phyloP scores from a whole-genome alignment of 2,888 invertebrate species.

The Stenodera caucasica region DNA sequence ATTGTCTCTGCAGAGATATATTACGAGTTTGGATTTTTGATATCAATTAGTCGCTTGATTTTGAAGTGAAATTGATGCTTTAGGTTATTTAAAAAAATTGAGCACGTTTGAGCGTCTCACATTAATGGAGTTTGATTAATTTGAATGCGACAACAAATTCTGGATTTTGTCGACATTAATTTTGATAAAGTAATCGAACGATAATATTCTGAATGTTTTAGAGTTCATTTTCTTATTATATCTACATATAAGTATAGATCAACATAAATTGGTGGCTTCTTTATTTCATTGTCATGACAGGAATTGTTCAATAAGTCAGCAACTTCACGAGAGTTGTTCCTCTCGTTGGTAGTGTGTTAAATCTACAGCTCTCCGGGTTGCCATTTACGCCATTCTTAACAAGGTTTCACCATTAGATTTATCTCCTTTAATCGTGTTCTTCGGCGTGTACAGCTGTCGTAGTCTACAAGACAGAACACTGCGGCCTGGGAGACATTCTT shows the following conservation, averaged over 20 bases:
- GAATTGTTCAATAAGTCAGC: conserved; percentile 48
- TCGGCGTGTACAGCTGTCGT: conserved; percentile 53
- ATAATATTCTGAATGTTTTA: too few species aligned
- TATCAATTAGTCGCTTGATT: too few species aligned
- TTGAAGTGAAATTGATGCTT: too few species aligned
- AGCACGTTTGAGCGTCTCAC: too few species aligned
- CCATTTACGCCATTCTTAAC: conserved; percentile 54
- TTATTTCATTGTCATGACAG: conserved; percentile 33
- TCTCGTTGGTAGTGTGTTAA: conserved; percentile 41
- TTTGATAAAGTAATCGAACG: conserved; percentile 3
- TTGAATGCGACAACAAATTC: not conserved
- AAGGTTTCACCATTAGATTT: conserved; percentile 57
- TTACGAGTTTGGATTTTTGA: too few species aligned
- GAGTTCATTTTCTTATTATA: not conserved
- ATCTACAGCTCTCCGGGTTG: conserved; percentile 47
- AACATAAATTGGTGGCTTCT: conserved; percentile 23
- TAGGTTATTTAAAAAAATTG: too few species aligned
- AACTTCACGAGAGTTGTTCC: conserved; percentile 32
- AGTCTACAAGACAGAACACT: conserved; percentile 48
- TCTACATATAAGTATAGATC: not conserved
- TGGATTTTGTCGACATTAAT: conserved; percentile 2
- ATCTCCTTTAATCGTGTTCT: conserved; percentile 56
- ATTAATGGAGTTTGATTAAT: conserved; percentile 9
- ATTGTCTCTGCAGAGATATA: too few species aligned
- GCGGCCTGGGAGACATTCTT: conserved; percentile 36